Evolutionary conservation across 2,888 invertebrate genomes (phyloP).

Genomic region (Trissoscelio sp.): DNA sequence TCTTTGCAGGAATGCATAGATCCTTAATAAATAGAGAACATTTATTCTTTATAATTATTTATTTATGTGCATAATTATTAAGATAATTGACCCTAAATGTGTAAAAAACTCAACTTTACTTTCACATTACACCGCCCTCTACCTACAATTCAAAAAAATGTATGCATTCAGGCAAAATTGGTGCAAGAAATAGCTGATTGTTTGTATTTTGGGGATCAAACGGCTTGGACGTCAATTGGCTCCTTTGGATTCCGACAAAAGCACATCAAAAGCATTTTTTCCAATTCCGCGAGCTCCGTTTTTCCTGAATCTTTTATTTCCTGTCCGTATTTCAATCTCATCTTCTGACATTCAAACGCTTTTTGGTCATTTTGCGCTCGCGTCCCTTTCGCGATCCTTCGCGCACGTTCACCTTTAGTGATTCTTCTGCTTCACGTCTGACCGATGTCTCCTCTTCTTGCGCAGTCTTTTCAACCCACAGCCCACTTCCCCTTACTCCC

Average conservation of each 20-base stretch:
- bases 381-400: constrained; percentile 33
- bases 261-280: constrained; percentile 64
- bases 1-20: too few species aligned
- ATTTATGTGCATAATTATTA: too few species aligned
- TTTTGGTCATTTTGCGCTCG: constrained; percentile 58
- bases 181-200: constrained; percentile 33
- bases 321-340: constrained; percentile 61
- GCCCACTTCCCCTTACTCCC: not conserved
- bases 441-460: constrained; percentile 56
- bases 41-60: too few species aligned
- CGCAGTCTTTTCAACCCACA: constrained; percentile 8
- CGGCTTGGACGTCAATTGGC: constrained; percentile 41
- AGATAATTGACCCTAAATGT: too few species aligned
- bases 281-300: constrained; percentile 45
- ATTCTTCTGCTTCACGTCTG: constrained; percentile 57
- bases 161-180: constrained; percentile 37
- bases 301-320: constrained; percentile 58
- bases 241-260: constrained; percentile 44
- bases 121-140: too few species aligned
- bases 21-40: too few species aligned
- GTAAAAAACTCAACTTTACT: too few species aligned
- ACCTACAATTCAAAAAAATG: too few species aligned
- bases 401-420: constrained; percentile 55
- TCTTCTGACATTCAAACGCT: constrained; percentile 52
- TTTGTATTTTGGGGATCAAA: constrained; percentile 37